Base-by-base conservation (phyloP, 2,888 invertebrate species). In the Crioceris asparagi region DNA sequence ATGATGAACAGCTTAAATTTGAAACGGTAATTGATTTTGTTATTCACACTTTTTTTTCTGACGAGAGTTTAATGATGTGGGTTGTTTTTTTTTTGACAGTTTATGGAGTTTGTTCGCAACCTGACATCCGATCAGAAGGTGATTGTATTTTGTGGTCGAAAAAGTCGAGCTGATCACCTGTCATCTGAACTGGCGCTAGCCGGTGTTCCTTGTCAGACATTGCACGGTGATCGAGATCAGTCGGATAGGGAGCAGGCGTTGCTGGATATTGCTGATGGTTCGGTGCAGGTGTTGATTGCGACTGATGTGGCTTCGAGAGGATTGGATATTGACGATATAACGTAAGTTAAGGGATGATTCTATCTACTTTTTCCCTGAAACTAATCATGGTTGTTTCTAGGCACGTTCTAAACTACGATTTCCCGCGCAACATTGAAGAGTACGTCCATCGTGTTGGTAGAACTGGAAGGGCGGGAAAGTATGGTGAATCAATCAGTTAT, bases 221-320 rank as follows among this genome's bases (percentile, higher is more conserved):
- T 96, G 46, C 94, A 94, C 65, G 93, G 94, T 10, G 86, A 86
- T 53, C 72, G 91, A 35, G 92, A 91, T 15, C 60, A 79, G 55
- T 51, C 53, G 29, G 85, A 85, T 50, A 70, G 85, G 23, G 85
- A 85, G 54, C 79, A 80, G 56, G 92, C 94, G 4, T 68, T 96
- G 5, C 75, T 75, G 15, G 91, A 92, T 52, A 80, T 96, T 52
- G 78, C 82, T 45, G 71, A 72, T 37, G 91, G 92, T 0, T 67
- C 70, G 2, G 85, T 87, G 0, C 75, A 75, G 43, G 84, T 96
- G 47, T 69, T 96, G 16, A 77, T 96, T 35, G 94, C 94, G 1
- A 96, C 96, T 1, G 96, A 96, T 69, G 86, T 96, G 1, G 94
- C 93, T 3, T 90, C 92, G 4, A 73, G 96, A 46, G 96, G 96